Base-by-base conservation (phyloP, 2,888 invertebrate genomes). In the Geotrupes spiniger region DNA sequence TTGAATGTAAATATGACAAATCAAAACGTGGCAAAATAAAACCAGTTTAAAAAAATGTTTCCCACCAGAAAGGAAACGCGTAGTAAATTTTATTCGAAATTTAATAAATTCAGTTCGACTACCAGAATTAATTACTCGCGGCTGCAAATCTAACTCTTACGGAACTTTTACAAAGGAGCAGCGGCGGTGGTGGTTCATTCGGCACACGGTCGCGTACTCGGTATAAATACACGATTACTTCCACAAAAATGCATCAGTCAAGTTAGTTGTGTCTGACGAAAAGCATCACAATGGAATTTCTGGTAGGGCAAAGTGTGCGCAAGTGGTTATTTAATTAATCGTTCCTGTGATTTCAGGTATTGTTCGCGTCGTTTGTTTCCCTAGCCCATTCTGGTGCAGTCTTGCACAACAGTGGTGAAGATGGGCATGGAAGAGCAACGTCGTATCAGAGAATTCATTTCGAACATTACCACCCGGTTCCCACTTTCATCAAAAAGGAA, bases 381-480 rank as follows among this genome's bases (percentile, higher is more conserved):
- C 15, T 33, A 8, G 33, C 11, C 14, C 14, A 33, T 14, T 12
- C 33, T 12, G 33, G 38, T 11, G 17, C 17, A 4, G 38, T 17
- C 9, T 10, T 11, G 2, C 21, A 17, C 21, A 6, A 21, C 16
- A 8, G 15, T 17, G 14, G 6, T 11, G 38, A 17, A 5, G 8
- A 21, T 37, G 14, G 15, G 12, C 38, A 14, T 11, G 38, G 25
- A 38, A 51, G 49, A 61, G 83, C 84, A 15, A 84, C 83, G 55
- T 84, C 84, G 31, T 84, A 84, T 63, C 84, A 84, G 68, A 82
- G 81, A 46, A 79, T 84, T 57, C 82, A 84, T 60, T 80, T 84
- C 57, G 83, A 84, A 64, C 84, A 84, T 64, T 84, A 79, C 74
- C 84, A 84, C 61, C 78, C 84, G 1, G 84, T 84, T 1, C 84